A percentile compares a stretch with the other conserved stretches of the same genome.
Conservation (phyloP, 2,888 invertebrate species). For the Leptothorax acervorum region DNA sequence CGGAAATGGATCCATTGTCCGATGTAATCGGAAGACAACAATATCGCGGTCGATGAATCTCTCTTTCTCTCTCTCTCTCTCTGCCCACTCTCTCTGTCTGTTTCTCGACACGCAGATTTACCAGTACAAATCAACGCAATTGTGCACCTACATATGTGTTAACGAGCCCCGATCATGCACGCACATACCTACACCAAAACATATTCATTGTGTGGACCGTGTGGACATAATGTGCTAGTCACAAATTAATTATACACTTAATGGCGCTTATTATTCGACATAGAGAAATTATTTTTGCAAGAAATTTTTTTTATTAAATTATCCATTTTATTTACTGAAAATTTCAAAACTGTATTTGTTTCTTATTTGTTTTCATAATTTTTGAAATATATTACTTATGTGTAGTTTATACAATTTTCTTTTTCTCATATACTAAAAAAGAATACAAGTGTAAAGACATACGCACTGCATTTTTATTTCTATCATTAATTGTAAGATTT, state of each 20-base stretch:
- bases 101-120: conserved; percentile 53
- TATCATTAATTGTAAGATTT: background rate
- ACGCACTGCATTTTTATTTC: background rate
- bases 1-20: conserved; percentile 75
- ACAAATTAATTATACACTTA: conserved; percentile 6
- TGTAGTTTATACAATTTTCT: background rate
- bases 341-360: background rate
- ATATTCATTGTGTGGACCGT: background rate
- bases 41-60: conserved; percentile 73
- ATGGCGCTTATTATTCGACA: background rate
- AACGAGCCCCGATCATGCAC: conserved; percentile 8
- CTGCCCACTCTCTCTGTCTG: background rate
- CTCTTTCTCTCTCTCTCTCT: conserved; percentile 33
- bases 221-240: background rate
- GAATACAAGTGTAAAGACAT: background rate
- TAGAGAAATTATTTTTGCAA: background rate
- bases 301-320: conserved; percentile 1
- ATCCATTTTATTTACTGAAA: background rate
- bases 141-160: background rate
- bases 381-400: background rate
- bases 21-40: conserved; percentile 78
- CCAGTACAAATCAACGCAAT: background rate
- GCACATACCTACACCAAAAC: background rate
- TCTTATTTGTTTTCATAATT: background rate
- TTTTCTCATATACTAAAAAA: background rate